phyloP scores from a whole-genome alignment of 2,888 invertebrate species.

The Graphium colonna region DNA sequence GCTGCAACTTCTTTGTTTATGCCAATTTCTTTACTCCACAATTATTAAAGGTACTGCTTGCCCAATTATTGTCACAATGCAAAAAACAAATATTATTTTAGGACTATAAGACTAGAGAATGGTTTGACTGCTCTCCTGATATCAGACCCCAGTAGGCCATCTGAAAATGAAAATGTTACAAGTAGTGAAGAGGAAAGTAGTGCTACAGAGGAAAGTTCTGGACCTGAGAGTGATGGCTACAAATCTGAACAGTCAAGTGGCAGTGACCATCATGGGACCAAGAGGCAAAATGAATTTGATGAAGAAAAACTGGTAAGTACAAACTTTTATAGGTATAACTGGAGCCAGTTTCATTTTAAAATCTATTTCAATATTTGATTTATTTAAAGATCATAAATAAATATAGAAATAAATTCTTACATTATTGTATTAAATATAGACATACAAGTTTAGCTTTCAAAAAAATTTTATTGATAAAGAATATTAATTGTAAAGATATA shows the following conservation, averaged over 20 bases:
- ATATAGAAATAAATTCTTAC: not conserved
- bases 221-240: slow-evolving; percentile 66
- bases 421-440: too few relatives aligned
- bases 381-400: not conserved
- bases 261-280: slow-evolving; percentile 58
- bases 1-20: too few relatives aligned
- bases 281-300: slow-evolving; percentile 53
- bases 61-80: too few relatives aligned
- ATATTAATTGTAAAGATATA: too few relatives aligned
- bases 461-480: too few relatives aligned
- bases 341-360: not conserved
- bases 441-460: too few relatives aligned
- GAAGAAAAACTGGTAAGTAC: slow-evolving; percentile 72
- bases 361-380: not conserved
- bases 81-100: slow-evolving; percentile 52
- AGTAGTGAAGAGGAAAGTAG: slow-evolving; percentile 60
- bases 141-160: slow-evolving; percentile 78
- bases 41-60: too few relatives aligned
- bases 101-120: slow-evolving; percentile 83
- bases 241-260: slow-evolving; percentile 52
- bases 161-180: slow-evolving; percentile 39
- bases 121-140: slow-evolving; percentile 86
- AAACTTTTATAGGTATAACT: not conserved
- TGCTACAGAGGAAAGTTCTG: slow-evolving; percentile 50
- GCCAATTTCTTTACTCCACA: too few relatives aligned